phyloP scores from a whole-genome alignment of 2,113 vertebrate genomes.

The Anseranas semipalmata region DNA sequence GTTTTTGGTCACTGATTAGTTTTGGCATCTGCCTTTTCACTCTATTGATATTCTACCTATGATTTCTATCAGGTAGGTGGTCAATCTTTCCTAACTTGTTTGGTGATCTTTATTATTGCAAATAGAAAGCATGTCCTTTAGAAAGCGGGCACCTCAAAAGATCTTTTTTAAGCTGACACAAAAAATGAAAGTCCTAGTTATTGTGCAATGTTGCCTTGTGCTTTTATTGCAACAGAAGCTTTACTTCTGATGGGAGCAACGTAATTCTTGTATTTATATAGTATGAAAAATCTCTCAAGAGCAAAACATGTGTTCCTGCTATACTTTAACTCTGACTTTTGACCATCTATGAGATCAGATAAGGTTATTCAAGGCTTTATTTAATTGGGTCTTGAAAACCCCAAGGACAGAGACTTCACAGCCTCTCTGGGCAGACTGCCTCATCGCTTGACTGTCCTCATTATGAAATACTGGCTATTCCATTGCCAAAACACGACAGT shows the following conservation, averaged over 20 bases:
- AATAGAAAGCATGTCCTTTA: not conserved
- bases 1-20: not conserved
- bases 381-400: not conserved
- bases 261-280: not conserved
- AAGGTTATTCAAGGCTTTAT: not conserved
- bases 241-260: not conserved
- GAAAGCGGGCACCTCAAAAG: not conserved
- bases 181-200: not conserved
- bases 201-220: accelerated
- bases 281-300: not conserved
- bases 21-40: not conserved
- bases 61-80: not conserved
- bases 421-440: not conserved
- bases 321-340: not conserved
- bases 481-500: not conserved
- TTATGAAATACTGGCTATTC: not conserved
- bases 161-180: not conserved
- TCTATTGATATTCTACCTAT: not conserved
- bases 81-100: not conserved
- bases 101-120: not conserved
- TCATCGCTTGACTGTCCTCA: not conserved
- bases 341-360: not conserved
- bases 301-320: not conserved
- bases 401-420: not conserved
- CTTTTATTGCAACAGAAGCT: not conserved